phyloP scores from a whole-genome alignment of 2,888 invertebrate genomes.

The Drosophila phalerata region DNA sequence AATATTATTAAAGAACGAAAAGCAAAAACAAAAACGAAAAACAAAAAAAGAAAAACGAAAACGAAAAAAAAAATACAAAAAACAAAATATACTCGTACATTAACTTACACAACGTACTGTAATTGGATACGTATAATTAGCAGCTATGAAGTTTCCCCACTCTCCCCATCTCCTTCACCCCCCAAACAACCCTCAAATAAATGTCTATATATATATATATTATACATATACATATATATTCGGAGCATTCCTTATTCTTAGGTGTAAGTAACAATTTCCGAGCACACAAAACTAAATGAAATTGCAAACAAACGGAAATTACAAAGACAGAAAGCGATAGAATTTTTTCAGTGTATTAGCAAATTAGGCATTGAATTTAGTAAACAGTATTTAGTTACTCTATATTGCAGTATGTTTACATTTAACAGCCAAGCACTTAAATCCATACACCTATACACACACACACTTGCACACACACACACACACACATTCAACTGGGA shows the following conservation, averaged over 20 bases:
- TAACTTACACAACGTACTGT: slow-evolving; percentile 36
- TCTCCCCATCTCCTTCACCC: slow-evolving; percentile 9
- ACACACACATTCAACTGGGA: slow-evolving; percentile 19
- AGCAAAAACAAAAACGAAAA: slow-evolving; percentile 44
- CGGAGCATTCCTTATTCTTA: slow-evolving; percentile 61
- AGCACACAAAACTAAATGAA: slow-evolving; percentile 42
- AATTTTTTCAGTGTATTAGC: slow-evolving; percentile 65
- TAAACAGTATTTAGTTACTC: slow-evolving; percentile 56
- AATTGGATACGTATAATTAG: slow-evolving; percentile 55
- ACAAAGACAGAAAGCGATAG: slow-evolving; percentile 10
- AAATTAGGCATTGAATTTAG: slow-evolving; percentile 72
- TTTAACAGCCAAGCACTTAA: slow-evolving; percentile 5
- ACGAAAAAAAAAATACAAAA: slow-evolving; percentile 25
- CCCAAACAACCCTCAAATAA: slow-evolving; percentile 51
- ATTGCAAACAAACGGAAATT: slow-evolving; percentile 28
- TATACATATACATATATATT: slow-evolving; percentile 45
- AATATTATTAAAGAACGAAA: slow-evolving; percentile 43
- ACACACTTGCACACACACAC: slow-evolving; percentile 9
- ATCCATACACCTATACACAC: slow-evolving; percentile 1
- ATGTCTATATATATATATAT: slow-evolving; percentile 73
- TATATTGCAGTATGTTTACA: slow-evolving; percentile 31
- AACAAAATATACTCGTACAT: slow-evolving; percentile 46
- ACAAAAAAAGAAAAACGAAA: slow-evolving; percentile 30
- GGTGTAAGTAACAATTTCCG: slow-evolving; percentile 29
- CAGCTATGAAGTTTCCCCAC: slow-evolving; percentile 62